These are phyloP conservation scores for Phengaris arion DNA, from an alignment of 2,888 invertebrate species.

Conservation along the genomic window DNA sequence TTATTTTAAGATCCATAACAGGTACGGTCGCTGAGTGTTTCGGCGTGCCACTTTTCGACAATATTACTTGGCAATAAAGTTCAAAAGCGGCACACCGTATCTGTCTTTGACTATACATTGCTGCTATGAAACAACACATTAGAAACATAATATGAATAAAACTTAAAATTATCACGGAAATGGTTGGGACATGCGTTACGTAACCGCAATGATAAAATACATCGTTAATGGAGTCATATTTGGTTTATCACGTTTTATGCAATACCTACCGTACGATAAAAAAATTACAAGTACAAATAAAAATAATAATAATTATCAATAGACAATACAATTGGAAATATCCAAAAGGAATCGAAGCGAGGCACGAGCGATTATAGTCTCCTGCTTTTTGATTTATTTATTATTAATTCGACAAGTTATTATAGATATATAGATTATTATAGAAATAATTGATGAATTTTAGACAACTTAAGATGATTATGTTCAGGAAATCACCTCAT, in stretches of 20 bases:
- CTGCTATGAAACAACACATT: not conserved
- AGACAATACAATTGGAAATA: no score
- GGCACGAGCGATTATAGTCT: no score
- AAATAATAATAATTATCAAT: no score
- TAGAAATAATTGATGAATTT: not conserved
- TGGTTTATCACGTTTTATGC: constrained; percentile 17
- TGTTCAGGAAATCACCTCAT: constrained; percentile 12
- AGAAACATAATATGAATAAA: not conserved
- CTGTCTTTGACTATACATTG: not conserved
- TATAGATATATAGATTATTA: not conserved
- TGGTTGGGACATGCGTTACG: not conserved
- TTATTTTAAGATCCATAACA: not conserved
- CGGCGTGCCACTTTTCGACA: no score
- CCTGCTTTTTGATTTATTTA: not conserved
- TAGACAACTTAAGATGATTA: not conserved
- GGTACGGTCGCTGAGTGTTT: no score
- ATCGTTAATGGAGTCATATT: constrained; percentile 1
- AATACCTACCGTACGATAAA: not conserved
- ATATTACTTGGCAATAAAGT: no score
- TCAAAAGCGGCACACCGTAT: no score
- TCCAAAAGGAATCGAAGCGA: no score
- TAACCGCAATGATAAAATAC: constrained; percentile 11
- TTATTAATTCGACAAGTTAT: not conserved
- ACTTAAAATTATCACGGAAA: constrained; percentile 1
- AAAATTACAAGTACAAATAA: not conserved